phyloP scores from a whole-genome alignment of 2,888 invertebrate species.

The Amaurobius ferox region DNA sequence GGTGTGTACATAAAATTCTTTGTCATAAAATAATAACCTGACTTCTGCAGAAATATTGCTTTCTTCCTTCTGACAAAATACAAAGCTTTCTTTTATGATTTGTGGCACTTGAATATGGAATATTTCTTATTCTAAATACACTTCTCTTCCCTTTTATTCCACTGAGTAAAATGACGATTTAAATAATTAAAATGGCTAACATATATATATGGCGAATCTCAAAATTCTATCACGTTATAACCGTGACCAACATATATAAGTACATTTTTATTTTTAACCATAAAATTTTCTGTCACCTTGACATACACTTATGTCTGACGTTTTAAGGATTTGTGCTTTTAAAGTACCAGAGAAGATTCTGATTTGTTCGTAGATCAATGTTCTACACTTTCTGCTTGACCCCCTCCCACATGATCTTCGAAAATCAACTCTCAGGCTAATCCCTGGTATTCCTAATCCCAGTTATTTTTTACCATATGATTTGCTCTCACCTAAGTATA shows the following conservation, averaged over 20 bases:
- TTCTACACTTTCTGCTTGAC: too few species aligned
- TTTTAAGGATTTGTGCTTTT: too few species aligned
- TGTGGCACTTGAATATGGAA: not conserved
- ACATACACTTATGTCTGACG: not conserved
- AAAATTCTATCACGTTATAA: not conserved
- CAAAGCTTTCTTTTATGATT: not conserved
- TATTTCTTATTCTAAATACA: not conserved
- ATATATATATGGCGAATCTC: not conserved
- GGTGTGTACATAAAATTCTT: not conserved
- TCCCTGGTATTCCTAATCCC: too few species aligned
- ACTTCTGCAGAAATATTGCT: too few species aligned
- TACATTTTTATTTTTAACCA: not conserved
- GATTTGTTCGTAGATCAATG: too few species aligned
- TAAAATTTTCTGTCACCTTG: not conserved
- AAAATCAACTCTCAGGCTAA: too few species aligned
- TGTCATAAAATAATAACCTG: not conserved
- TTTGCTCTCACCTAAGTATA: too few species aligned
- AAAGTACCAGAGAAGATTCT: too few species aligned
- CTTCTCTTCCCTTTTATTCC: not conserved
- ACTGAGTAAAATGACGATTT: slow-evolving; percentile 1
- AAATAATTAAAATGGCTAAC: slow-evolving; percentile 2
- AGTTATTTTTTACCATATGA: too few species aligned
- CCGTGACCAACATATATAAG: not conserved
- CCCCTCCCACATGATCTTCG: too few species aligned
- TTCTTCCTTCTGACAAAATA: not conserved